Evolutionary conservation across 2,888 invertebrate species (phyloP).

Genomic region (Rosalia funebris): DNA sequence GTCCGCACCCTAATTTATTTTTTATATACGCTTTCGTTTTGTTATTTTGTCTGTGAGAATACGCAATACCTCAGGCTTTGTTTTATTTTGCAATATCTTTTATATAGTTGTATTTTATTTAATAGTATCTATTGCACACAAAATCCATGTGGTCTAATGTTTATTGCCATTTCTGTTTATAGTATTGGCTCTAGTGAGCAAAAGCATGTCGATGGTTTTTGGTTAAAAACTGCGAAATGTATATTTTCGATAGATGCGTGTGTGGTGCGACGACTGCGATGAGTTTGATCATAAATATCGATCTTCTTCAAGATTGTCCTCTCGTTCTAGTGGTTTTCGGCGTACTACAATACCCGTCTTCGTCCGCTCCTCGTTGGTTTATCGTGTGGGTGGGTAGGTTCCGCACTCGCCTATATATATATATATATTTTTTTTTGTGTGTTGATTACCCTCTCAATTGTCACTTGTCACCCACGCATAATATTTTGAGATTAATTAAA

Average conservation of each 20-base stretch:
- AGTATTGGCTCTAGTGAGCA: background rate
- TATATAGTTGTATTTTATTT: background rate
- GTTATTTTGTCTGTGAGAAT: slow-evolving; percentile 3
- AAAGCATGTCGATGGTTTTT: slow-evolving; percentile 2
- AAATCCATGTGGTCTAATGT: slow-evolving; percentile 3
- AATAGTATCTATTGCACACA: background rate
- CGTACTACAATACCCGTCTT: slow-evolving; percentile 22
- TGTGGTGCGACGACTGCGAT: slow-evolving; percentile 20
- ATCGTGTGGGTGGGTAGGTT: slow-evolving; percentile 12
- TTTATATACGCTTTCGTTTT: slow-evolving; percentile 17
- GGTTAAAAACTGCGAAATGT: background rate
- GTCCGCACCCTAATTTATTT: slow-evolving; percentile 42
- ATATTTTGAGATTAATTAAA: no score
- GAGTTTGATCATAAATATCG: slow-evolving; percentile 35
- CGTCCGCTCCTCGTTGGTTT: slow-evolving; percentile 6
- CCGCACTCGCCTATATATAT: slow-evolving; percentile 3
- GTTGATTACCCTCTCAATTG: no score
- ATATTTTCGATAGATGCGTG: slow-evolving; percentile 1
- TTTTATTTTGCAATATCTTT: slow-evolving; percentile 3
- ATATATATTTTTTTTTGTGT: no score
- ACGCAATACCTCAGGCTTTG: background rate
- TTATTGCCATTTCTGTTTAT: background rate
- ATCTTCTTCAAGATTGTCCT: slow-evolving; percentile 33
- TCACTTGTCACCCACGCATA: no score
- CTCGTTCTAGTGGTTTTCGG: slow-evolving; percentile 34